These are phyloP conservation scores for Hydropotes inermis DNA, from an alignment of 2,113 vertebrate genomes.

Conservation along the genomic window DNA sequence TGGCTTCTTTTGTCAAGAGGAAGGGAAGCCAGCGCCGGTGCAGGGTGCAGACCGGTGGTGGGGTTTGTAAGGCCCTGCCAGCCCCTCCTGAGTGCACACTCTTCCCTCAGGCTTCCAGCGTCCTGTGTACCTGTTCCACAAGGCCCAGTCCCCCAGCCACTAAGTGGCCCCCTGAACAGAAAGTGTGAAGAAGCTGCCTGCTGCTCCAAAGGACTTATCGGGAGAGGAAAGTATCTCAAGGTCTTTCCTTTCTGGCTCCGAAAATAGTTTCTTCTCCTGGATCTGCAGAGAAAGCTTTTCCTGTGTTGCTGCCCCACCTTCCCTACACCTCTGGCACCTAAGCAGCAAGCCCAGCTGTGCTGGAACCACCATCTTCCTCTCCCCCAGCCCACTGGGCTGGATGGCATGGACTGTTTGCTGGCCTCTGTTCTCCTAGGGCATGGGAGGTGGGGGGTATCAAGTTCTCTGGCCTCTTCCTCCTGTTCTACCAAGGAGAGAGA, in stretches of 20 bases:
- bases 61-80: background rate
- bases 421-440: constrained; percentile 35
- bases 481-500: constrained; percentile 17
- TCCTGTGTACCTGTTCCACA: constrained; percentile 88
- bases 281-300: constrained; percentile 68
- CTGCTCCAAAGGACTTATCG: constrained; percentile 57
- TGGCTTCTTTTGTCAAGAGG: background rate
- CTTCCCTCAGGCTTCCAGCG: constrained; percentile 82
- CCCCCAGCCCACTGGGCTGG: constrained; percentile 54
- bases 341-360: constrained; percentile 46
- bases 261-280: constrained; percentile 57
- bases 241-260: constrained; percentile 55
- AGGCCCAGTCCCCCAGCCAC: constrained; percentile 77
- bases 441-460: constrained; percentile 27
- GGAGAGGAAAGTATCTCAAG: constrained; percentile 31
- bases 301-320: constrained; percentile 53
- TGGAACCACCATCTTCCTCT: constrained; percentile 27
- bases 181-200: constrained; percentile 46
- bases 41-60: background rate
- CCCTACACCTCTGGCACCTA: constrained; percentile 36
- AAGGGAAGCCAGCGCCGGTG: too few relatives aligned
- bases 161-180: constrained; percentile 62
- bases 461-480: constrained; percentile 47
- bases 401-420: constrained; percentile 70
- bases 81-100: background rate